A percentile compares a stretch with the other conserved stretches of the same genome.
Evolutionary conservation across 2,888 invertebrate species (phyloP).

Genomic region (Patella ulyssiponensis): DNA sequence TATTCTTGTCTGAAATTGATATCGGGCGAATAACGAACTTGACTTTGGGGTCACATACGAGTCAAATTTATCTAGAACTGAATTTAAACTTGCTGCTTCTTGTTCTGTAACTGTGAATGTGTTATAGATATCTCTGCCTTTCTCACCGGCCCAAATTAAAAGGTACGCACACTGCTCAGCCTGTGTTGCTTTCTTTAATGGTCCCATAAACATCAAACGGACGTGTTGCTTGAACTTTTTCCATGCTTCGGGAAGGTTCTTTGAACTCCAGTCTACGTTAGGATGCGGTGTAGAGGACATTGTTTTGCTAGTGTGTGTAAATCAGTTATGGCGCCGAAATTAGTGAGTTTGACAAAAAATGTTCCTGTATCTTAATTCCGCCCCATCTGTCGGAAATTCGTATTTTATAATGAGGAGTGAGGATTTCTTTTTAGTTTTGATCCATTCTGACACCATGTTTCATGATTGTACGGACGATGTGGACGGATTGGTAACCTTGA

Average conservation of each 20-base stretch:
- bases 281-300: constrained; percentile 17
- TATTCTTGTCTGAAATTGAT: constrained; percentile 13
- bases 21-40: constrained; percentile 31
- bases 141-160: constrained; percentile 30
- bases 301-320: no score
- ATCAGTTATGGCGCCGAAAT: no score
- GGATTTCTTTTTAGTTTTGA: no score
- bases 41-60: constrained; percentile 25
- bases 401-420: no score
- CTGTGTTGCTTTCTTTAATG: constrained; percentile 24
- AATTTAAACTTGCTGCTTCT: not conserved
- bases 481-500: no score
- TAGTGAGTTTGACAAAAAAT: no score
- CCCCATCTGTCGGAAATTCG: no score
- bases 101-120: constrained; percentile 13
- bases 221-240: constrained; percentile 35
- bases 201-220: constrained; percentile 26
- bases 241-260: constrained; percentile 30
- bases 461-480: no score
- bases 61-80: constrained; percentile 20
- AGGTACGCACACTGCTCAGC: constrained; percentile 25
- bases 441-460: no score
- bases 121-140: constrained; percentile 33
- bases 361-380: no score
- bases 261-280: constrained; percentile 30